Percentiles rank a stretch among this genome's conserved stretches.
These are phyloP conservation scores for Aleadryas rufinucha DNA, from an alignment of 2,113 vertebrate genomes.

Conservation along the genomic window DNA sequence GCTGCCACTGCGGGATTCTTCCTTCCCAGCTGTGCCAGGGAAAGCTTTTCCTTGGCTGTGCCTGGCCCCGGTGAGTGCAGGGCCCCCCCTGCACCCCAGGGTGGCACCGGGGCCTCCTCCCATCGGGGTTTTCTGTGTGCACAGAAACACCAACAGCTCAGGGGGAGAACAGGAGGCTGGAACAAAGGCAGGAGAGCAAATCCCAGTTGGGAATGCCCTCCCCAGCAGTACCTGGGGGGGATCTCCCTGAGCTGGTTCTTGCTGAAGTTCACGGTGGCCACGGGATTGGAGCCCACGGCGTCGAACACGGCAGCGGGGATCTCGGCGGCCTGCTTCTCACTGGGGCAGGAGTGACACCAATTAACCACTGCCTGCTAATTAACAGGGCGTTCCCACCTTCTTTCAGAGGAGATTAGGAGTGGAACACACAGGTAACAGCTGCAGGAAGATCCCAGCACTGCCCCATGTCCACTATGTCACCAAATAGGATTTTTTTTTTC, in stretches of 20 bases:
- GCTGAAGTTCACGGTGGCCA: constrained; percentile 86
- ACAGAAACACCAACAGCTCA: not conserved
- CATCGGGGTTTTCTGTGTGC: fast-evolving
- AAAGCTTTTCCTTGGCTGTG: not conserved
- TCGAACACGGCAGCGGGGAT: constrained; percentile 86
- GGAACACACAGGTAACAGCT: not conserved
- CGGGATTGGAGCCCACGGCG: constrained; percentile 62
- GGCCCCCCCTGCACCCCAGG: too few relatives aligned
- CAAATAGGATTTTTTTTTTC: fast-evolving
- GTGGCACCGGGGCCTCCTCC: not conserved
- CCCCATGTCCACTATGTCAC: fast-evolving
- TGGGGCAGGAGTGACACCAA: constrained; percentile 17
- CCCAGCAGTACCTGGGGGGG: constrained; percentile 79
- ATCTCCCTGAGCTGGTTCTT: constrained; percentile 85
- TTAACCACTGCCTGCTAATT: not conserved
- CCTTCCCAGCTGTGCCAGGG: not conserved
- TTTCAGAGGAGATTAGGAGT: fast-evolving
- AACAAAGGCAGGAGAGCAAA: not conserved
- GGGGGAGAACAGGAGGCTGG: not conserved
- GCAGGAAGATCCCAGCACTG: not conserved
- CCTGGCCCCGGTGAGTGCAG: not conserved
- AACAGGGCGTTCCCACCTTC: not conserved
- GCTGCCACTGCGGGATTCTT: not conserved
- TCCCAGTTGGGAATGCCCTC: fast-evolving
- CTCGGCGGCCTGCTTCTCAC: constrained; percentile 80